Percentiles rank a stretch among this genome's conserved stretches.
These are phyloP conservation scores for Metaphire vulgaris DNA, from an alignment of 1,140 invertebrate species.

Conservation along the genomic window DNA sequence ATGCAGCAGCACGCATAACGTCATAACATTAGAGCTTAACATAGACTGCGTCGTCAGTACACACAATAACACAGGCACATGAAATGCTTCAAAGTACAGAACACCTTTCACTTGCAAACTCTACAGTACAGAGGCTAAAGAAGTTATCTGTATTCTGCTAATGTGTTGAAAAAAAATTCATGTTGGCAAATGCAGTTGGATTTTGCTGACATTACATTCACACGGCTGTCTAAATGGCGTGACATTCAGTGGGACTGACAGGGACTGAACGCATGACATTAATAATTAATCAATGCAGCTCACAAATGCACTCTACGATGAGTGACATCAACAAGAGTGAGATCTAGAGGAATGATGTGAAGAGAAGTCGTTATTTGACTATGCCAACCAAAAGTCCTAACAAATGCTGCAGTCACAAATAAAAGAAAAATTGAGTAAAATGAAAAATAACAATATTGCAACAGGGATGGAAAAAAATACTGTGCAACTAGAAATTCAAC, in stretches of 20 bases:
- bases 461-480: not conserved
- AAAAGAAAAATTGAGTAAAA: not conserved
- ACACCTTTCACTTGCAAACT: not conserved
- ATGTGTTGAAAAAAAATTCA: not conserved
- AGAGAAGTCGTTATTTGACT: no score
- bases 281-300: not conserved
- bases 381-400: no score
- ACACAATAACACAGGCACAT: no score
- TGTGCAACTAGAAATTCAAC: not conserved
- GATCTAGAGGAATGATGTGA: no score
- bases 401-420: not conserved
- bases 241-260: no score
- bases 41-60: not conserved
- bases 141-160: not conserved
- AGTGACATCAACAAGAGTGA: not conserved
- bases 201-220: not conserved
- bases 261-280: not conserved
- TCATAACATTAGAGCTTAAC: not conserved
- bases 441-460: not conserved
- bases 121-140: not conserved
- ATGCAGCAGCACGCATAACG: not conserved
- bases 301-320: not conserved
- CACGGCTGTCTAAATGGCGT: no score
- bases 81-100: no score
- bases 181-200: not conserved